A percentile compares a stretch with the other conserved stretches of the same genome.
These are phyloP conservation scores for Eupithecia tripunctaria DNA, from an alignment of 2,888 invertebrate species.

Conservation along the genomic window DNA sequence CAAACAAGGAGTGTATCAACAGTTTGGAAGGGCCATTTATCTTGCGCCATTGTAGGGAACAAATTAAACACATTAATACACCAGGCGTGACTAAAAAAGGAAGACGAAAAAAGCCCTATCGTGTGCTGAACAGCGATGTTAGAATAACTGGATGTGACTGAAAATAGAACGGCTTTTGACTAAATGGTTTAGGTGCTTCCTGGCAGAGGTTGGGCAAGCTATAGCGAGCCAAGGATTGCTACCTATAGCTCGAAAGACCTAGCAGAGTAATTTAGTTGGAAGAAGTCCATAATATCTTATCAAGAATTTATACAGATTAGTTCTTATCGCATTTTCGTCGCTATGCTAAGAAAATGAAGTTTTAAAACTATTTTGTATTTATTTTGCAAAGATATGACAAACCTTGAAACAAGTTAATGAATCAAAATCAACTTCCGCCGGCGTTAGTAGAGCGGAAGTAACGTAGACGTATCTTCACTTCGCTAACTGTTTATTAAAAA, in stretches of 20 bases:
- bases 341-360: too few species aligned
- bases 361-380: too few species aligned
- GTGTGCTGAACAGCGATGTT: conserved; percentile 40
- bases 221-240: background rate
- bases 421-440: background rate
- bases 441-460: background rate
- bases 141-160: conserved; percentile 47
- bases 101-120: conserved; percentile 55
- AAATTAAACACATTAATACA: conserved; percentile 83
- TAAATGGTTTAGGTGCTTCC: background rate
- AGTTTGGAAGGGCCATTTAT: conserved; percentile 61
- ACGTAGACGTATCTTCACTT: background rate
- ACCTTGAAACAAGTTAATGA: too few species aligned
- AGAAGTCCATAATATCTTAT: too few species aligned
- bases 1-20: conserved; percentile 58
- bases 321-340: too few species aligned
- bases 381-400: too few species aligned
- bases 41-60: conserved; percentile 71
- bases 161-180: background rate
- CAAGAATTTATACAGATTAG: too few species aligned
- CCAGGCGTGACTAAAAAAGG: conserved; percentile 79
- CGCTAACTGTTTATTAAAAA: background rate
- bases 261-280: too few species aligned
- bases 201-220: background rate
- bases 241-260: too few species aligned